A percentile compares a stretch with the other conserved stretches of the same genome.
These are phyloP conservation scores for Lemur catta DNA, from an alignment of 2,797 vertebrate species.

Conservation along the genomic window DNA sequence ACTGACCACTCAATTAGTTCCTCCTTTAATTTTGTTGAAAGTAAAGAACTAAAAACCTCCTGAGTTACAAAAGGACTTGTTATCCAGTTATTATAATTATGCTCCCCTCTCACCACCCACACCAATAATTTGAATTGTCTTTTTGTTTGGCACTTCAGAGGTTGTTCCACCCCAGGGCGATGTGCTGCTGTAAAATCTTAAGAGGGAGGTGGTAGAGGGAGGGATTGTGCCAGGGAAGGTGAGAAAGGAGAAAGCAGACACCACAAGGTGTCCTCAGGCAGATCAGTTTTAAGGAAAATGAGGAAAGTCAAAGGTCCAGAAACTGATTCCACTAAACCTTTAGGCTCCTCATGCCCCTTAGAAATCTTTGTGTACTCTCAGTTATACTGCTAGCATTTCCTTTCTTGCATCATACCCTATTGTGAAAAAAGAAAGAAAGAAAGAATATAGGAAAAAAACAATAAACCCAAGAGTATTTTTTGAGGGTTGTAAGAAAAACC, in stretches of 20 bases:
- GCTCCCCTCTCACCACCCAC: neutral
- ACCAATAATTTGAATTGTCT: neutral
- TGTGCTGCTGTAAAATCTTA: neutral
- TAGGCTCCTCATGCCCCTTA: neutral
- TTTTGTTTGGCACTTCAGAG: neutral
- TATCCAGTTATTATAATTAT: neutral
- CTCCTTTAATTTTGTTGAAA: conserved; percentile 33
- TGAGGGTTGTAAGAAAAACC: neutral
- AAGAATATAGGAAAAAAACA: neutral
- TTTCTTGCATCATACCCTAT: neutral
- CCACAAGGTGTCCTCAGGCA: neutral
- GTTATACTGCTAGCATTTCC: neutral
- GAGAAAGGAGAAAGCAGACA: neutral
- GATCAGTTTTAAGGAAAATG: neutral
- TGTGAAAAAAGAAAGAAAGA: neutral
- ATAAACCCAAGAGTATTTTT: neutral
- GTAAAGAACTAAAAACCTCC: conserved; percentile 20
- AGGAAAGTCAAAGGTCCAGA: neutral
- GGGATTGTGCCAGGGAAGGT: neutral
- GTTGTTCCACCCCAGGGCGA: neutral
- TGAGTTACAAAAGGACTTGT: neutral
- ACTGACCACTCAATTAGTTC: conserved; percentile 22
- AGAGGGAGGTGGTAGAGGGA: neutral
- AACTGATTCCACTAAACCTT: neutral
- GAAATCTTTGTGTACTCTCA: neutral